Evolutionary conservation across 2,113 vertebrate genomes (phyloP).

Genomic region (Aphyosemion australe): DNA sequence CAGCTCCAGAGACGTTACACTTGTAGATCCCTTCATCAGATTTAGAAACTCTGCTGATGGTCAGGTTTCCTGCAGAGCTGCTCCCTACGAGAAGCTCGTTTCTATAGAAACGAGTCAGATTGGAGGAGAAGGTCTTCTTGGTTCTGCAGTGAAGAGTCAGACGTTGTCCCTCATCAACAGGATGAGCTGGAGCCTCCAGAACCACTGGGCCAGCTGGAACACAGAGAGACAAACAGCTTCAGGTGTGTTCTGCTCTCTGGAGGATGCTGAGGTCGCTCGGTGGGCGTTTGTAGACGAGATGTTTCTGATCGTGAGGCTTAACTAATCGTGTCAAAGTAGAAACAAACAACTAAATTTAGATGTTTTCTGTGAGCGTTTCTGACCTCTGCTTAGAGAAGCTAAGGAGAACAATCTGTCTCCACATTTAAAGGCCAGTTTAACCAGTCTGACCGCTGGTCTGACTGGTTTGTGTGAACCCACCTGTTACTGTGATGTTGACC

Average conservation of each 20-base stretch:
- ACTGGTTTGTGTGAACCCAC: not conserved
- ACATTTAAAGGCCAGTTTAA: too few relatives aligned
- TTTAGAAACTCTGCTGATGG: not conserved
- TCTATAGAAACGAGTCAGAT: constrained; percentile 13
- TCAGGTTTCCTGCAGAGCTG: constrained; percentile 11
- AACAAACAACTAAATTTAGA: too few relatives aligned
- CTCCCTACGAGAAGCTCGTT: accelerated
- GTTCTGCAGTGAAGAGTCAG: constrained; percentile 23
- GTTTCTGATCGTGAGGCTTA: too few relatives aligned
- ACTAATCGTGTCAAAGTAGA: too few relatives aligned
- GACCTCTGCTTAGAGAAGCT: too few relatives aligned
- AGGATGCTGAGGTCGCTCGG: not conserved
- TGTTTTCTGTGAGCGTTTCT: too few relatives aligned
- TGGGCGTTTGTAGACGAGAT: too few relatives aligned
- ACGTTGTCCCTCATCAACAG: constrained; percentile 17
- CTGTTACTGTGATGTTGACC: not conserved
- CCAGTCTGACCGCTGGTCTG: not conserved
- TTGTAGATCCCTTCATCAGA: constrained; percentile 28
- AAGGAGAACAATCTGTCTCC: too few relatives aligned
- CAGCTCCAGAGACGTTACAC: constrained; percentile 11
- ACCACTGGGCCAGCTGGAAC: not conserved
- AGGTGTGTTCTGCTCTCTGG: not conserved
- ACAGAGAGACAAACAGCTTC: not conserved
- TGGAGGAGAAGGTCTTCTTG: accelerated
- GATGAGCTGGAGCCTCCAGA: constrained; percentile 20